These are phyloP conservation scores for Beroe forskalii DNA, from an alignment of 37 sponge, comb jelly and placozoan genomes.

Conservation along the genomic window DNA sequence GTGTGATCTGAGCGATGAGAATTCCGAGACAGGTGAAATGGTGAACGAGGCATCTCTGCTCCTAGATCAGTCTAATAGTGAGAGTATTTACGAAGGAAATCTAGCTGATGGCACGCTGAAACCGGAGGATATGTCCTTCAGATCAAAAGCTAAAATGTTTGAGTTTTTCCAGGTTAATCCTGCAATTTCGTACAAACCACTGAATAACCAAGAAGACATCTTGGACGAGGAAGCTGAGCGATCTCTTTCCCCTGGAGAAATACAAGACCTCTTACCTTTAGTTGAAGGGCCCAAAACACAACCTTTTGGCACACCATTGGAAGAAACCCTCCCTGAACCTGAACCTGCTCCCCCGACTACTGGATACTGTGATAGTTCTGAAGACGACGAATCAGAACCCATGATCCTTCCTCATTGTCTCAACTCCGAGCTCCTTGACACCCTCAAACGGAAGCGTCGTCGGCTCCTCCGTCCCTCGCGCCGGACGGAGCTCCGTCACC, in stretches of 20 bases:
- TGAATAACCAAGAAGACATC: neutral
- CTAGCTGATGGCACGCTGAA: neutral
- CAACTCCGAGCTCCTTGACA: neutral
- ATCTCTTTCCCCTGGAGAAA: neutral
- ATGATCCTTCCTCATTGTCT: neutral
- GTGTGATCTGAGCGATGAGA: constrained; percentile 39
- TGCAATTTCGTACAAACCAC: neutral
- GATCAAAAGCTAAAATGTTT: constrained; percentile 55
- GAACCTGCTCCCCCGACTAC: neutral
- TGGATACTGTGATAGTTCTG: neutral
- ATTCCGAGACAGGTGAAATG: neutral
- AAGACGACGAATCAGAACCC: constrained; percentile 28
- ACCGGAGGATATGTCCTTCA: constrained; percentile 63
- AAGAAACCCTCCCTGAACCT: neutral
- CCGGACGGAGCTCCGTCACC: neutral
- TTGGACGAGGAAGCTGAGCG: neutral
- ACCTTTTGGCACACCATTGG: too few relatives aligned
- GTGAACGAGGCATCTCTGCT: neutral
- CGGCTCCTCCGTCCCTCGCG: constrained; percentile 1
- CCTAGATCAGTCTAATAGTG: neutral
- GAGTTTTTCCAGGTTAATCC: constrained; percentile 25
- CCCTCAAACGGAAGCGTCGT: neutral
- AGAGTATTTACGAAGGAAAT: neutral
- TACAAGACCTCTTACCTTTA: too few relatives aligned
- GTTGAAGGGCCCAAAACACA: too few relatives aligned